Base-by-base conservation (phyloP, 2,888 invertebrate genomes). In the Amblyjoppa fuscipennis region DNA sequence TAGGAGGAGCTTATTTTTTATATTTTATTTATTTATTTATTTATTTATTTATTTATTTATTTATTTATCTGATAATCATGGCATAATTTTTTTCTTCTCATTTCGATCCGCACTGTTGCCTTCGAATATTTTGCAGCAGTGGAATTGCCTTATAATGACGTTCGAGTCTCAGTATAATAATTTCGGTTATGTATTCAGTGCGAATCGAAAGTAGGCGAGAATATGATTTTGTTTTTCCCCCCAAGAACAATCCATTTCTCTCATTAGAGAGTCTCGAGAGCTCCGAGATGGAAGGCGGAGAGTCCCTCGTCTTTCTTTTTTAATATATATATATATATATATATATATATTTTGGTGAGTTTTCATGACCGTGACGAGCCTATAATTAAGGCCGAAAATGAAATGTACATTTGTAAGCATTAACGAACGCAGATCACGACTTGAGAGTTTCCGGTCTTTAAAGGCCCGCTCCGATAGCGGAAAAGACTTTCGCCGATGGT, bases 401-500 rank as follows among this genome's bases (percentile, higher is more conserved):
- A 61, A 61, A 64, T 56, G 56, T 31, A 51, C 38, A 20, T 66
- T 25, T 51, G 49, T 66, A 16, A 11, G 45, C 28, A 31, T 74
- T 31, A 41, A 74, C 28, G n/a, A n/a, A 71, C 31, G 28, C 1
- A 25, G 74, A 74, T 51, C n/a, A 49, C 34, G 11, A 49, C 11
- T 61, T 28, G 31, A 28, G 5, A 7, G 64, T 34, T 64, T 64
- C 49, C 64, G 31, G 74, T 64, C 31, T 38, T 41, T 41, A 49
- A 64, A 51, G 34, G 38, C 34, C 64, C 49, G 45, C 31, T 38
- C 64, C 25, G 25, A 74, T 34, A 74, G 74, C 45, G 80, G 38
- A 76, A 84, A 80, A 38, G 70, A 84, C 84, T 84, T 84, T 84
- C 84, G 80, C 84, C 80, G 84, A 70, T 80, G 70, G 64, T 64